Percentiles rank a stretch among this genome's conserved stretches.
Evolutionary conservation across 2,888 invertebrate genomes (phyloP).

Genomic region (Drepanosiphum platanoidis): DNA sequence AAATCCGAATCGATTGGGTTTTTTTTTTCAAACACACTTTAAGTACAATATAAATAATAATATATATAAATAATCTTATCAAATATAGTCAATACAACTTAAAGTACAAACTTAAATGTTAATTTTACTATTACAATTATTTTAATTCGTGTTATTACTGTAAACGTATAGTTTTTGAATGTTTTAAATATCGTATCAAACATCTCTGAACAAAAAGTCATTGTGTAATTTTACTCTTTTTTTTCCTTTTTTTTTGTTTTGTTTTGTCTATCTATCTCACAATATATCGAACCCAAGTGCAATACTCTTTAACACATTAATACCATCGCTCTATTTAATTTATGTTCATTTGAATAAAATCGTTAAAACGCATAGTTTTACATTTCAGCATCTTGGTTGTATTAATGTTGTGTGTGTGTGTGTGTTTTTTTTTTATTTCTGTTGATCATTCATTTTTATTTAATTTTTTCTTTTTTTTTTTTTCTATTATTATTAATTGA

Average conservation of each 20-base stretch:
- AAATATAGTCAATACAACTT: conserved; percentile 59
- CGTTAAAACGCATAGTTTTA: conserved; percentile 21
- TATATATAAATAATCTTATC: conserved; percentile 28
- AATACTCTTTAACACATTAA: conserved; percentile 37
- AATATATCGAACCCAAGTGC: conserved; percentile 33
- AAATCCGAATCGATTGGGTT: not conserved
- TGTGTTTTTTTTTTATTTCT: too few relatives aligned
- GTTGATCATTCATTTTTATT: conserved; percentile 24
- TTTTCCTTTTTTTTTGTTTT: not conserved
- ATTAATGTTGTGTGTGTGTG: conserved; percentile 12
- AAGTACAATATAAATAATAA: conserved; percentile 43
- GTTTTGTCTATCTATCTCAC: too few relatives aligned
- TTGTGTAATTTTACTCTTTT: not conserved
- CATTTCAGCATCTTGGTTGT: conserved; percentile 29
- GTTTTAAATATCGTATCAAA: conserved; percentile 11
- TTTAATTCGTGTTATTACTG: conserved; percentile 50
- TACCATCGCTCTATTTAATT: conserved; percentile 35
- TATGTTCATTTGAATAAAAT: conserved; percentile 7
- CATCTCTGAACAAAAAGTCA: conserved; percentile 39
- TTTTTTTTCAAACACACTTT: conserved; percentile 29
- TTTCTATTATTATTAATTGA: conserved; percentile 11
- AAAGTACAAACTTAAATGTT: conserved; percentile 61
- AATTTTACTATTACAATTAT: conserved; percentile 55
- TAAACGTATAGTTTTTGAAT: conserved; percentile 56
- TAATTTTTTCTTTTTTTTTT: not conserved